phyloP scores from a whole-genome alignment of 2,113 vertebrate species.

The Platysteira castanea region DNA sequence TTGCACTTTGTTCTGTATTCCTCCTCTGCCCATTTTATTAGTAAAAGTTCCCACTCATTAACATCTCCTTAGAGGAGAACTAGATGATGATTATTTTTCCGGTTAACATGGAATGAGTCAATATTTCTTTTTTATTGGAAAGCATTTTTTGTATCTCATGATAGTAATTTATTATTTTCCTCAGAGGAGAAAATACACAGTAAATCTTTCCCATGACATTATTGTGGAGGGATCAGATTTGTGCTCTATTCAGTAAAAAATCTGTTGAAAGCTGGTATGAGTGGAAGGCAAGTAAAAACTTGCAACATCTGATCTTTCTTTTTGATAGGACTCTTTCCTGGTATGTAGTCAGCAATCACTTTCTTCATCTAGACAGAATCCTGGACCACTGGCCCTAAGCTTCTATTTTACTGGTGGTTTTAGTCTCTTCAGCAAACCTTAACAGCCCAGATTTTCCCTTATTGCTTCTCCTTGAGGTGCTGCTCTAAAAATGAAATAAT shows the following conservation, averaged over 20 bases:
- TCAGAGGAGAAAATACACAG: background rate
- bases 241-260: background rate
- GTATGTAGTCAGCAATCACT: background rate
- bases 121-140: background rate
- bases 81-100: background rate
- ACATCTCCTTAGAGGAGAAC: background rate
- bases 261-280: background rate
- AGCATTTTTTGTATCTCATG: background rate
- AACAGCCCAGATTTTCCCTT: background rate
- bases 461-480: background rate
- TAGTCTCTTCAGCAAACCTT: background rate
- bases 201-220: conserved; percentile 29
- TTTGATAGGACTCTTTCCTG: background rate
- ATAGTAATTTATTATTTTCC: background rate
- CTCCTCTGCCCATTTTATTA: background rate
- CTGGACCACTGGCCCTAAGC: background rate
- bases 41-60: conserved; percentile 10
- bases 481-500: background rate
- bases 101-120: background rate
- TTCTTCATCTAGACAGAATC: background rate
- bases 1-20: background rate
- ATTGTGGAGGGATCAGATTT: background rate
- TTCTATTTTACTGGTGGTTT: background rate
- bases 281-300: background rate
- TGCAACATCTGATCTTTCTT: background rate